Evolutionary conservation across 1,140 invertebrate genomes (phyloP), one percentile per base, ranked within the genome.

Genomic region (Eulimnadia texana): DNA sequence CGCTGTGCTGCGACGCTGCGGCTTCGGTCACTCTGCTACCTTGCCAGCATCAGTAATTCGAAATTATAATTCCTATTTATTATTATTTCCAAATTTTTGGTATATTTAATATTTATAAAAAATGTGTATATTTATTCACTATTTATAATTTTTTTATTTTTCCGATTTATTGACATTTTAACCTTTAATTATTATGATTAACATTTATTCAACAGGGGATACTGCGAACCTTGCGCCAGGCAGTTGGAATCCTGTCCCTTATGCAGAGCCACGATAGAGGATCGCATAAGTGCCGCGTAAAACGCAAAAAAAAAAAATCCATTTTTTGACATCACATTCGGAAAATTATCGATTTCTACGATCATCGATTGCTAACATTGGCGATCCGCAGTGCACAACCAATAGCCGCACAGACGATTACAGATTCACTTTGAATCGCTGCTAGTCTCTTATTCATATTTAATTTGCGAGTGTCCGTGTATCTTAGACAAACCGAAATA

Each of bases 241-340:
- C 83, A 87, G 70, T 69, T 94, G 61, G 79, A 82, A 62, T 82
- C 84, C 62, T 94, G 91, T 74, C 91, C 91, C n/a, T 83, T 94
- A 78, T 94, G 90, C 72, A 79, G 90, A 66, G 79, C 83, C 23
- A 66, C 72, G 29, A 86, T 88, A 61, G 70, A 70, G 64, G 76
- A 79, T 62, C 54, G 65, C 42, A 22, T 42, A 6, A 9, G 33
- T 16, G 33, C 33, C 33, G 33, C 33, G n/a, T n/a, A n/a, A n/a
- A n/a, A n/a, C n/a, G n/a, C n/a, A n/a, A n/a, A n/a, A n/a, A n/a
- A n/a, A n/a, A n/a, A n/a, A n/a, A n/a, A n/a, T n/a, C n/a, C n/a
- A n/a, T n/a, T n/a, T n/a, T n/a, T n/a, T n/a, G n/a, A n/a, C n/a
- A n/a, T n/a, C n/a, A n/a, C n/a, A n/a, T n/a, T n/a, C n/a, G n/a